Percentiles rank a stretch among this genome's conserved stretches.
Evolutionary conservation across 2,888 invertebrate species (phyloP).

Genomic region (Meteorus cinctellus): DNA sequence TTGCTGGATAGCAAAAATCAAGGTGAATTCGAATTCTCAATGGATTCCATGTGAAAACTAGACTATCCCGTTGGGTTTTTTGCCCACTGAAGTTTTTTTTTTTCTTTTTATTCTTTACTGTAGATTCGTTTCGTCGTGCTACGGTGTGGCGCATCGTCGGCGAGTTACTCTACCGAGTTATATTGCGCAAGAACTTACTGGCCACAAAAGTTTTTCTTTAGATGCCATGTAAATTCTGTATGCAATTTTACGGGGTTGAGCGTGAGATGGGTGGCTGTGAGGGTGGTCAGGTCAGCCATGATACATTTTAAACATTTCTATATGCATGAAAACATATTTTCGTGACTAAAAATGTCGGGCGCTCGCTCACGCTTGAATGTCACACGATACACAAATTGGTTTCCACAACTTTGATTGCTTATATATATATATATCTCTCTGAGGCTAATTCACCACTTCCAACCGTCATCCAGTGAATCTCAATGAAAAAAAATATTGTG

Average conservation of each 20-base stretch:
- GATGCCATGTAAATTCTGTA: slow-evolving; percentile 53
- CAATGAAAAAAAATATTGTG: too few species aligned
- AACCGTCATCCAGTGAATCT: too few species aligned
- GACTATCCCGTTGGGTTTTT: slow-evolving; percentile 7
- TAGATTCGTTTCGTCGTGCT: slow-evolving; percentile 49
- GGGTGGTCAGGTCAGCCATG: background rate
- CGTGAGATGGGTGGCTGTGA: background rate
- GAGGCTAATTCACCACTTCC: too few species aligned
- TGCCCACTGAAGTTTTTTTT: slow-evolving; percentile 9
- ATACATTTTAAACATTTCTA: too few species aligned
- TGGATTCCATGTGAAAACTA: slow-evolving; percentile 17
- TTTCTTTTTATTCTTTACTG: slow-evolving; percentile 40
- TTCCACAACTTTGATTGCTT: too few species aligned
- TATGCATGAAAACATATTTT: too few species aligned
- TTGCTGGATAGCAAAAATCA: slow-evolving; percentile 31
- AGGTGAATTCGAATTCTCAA: slow-evolving; percentile 20
- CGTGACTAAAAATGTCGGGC: too few species aligned
- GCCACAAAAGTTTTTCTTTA: slow-evolving; percentile 51
- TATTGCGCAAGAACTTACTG: slow-evolving; percentile 50
- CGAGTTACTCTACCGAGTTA: slow-evolving; percentile 34
- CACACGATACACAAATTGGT: too few species aligned
- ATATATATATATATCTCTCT: too few species aligned
- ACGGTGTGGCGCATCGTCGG: slow-evolving; percentile 32
- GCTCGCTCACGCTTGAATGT: too few species aligned
- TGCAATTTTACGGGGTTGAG: slow-evolving; percentile 35